Conservation (phyloP, 2,888 invertebrate genomes). For the Dryobota labecula region DNA sequence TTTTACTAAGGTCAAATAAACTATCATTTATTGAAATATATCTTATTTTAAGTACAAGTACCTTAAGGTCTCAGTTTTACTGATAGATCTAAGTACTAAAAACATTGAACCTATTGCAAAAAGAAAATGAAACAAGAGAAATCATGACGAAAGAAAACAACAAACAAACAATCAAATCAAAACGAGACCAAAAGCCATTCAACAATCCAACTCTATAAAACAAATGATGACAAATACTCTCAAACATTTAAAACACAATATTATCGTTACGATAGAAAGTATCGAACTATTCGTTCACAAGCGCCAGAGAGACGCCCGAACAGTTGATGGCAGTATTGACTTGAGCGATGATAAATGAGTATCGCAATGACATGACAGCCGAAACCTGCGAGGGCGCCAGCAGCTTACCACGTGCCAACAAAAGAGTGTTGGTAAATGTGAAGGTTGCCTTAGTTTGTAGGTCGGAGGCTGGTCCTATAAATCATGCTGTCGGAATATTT, state of each 20-base stretch:
- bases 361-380: constrained; percentile 87
- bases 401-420: constrained; percentile 86
- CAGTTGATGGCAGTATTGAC: constrained; percentile 84
- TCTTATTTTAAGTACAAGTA: background rate
- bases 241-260: constrained; percentile 60
- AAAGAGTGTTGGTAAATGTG: constrained; percentile 89
- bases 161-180: constrained; percentile 21
- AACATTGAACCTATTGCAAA: background rate
- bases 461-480: constrained; percentile 88
- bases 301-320: constrained; percentile 88
- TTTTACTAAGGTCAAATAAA: constrained; percentile 69
- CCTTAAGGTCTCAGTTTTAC: background rate
- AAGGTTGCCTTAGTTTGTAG: constrained; percentile 89
- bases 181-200: constrained; percentile 21
- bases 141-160: background rate
- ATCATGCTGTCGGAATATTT: constrained; percentile 87
- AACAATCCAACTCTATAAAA: constrained; percentile 34
- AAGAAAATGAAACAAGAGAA: background rate
- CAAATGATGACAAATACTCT: constrained; percentile 47
- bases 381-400: constrained; percentile 84
- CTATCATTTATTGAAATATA: background rate
- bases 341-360: constrained; percentile 88
- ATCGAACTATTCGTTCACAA: constrained; percentile 73
- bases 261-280: constrained; percentile 66
- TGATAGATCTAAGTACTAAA: background rate